A percentile compares a stretch with the other conserved stretches of the same genome.
These are phyloP conservation scores for Agrochola circellaris DNA, from an alignment of 2,888 invertebrate genomes.

Conservation along the genomic window DNA sequence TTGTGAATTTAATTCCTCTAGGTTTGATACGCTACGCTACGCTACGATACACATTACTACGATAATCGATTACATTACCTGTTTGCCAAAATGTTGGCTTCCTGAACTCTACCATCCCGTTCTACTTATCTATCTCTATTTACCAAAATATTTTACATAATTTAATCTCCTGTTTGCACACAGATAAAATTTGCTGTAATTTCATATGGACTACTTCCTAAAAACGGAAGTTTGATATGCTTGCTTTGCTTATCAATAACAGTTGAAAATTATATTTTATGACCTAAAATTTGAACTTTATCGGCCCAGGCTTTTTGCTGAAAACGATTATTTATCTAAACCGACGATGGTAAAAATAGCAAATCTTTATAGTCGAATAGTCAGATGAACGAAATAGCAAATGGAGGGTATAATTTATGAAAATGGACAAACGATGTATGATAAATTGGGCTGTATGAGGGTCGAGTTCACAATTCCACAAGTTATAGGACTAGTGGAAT, in stretches of 20 bases:
- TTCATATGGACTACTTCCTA: constrained; percentile 21
- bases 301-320: constrained; percentile 38
- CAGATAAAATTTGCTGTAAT: constrained; percentile 47
- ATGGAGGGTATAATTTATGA: background rate
- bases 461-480: background rate
- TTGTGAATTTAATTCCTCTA: no score
- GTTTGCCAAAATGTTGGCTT: constrained; percentile 8
- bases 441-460: background rate
- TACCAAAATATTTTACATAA: constrained; percentile 26
- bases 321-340: constrained; percentile 27
- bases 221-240: constrained; percentile 63
- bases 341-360: background rate
- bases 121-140: constrained; percentile 27
- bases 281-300: constrained; percentile 62
- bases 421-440: background rate
- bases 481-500: no score
- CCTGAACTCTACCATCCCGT: constrained; percentile 4
- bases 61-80: constrained; percentile 7
- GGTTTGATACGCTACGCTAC: no score
- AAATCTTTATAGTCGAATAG: background rate
- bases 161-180: constrained; percentile 41
- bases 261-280: constrained; percentile 46
- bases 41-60: background rate
- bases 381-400: background rate
- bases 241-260: constrained; percentile 55